These are phyloP conservation scores for Hyalella azteca DNA, from an alignment of 2,888 invertebrate species.

Conservation along the genomic window DNA sequence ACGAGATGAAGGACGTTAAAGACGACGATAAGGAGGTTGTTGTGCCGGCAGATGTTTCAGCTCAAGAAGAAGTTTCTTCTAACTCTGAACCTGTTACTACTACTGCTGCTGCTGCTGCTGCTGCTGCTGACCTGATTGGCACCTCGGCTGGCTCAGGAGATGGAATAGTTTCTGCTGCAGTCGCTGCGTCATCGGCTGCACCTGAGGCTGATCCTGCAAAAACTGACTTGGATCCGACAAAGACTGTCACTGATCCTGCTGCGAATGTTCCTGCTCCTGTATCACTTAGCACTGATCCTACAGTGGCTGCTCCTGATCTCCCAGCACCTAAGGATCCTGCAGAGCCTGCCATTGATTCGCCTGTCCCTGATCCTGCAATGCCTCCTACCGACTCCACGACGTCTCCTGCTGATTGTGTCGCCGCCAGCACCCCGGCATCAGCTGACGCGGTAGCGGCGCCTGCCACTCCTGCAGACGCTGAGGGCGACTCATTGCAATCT, in stretches of 20 bases:
- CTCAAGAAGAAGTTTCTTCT: neutral
- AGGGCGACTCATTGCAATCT: neutral
- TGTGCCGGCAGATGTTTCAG: neutral
- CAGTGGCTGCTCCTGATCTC: neutral
- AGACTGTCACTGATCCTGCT: no score
- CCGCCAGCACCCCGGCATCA: neutral
- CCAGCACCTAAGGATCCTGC: neutral
- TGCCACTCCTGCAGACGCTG: neutral
- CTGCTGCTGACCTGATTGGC: neutral
- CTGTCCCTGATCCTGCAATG: neutral
- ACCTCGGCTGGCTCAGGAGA: neutral
- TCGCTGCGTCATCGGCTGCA: neutral
- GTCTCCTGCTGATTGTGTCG: neutral
- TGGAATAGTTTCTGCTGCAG: neutral
- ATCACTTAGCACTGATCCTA: neutral
- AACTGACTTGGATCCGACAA: neutral
- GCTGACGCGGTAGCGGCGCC: neutral
- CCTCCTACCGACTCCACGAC: neutral
- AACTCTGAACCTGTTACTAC: neutral
- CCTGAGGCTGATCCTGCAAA: neutral
- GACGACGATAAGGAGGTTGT: neutral
- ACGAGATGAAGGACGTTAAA: conserved; percentile 20
- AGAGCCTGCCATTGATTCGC: neutral
- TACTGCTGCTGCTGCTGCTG: neutral
- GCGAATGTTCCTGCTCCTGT: neutral